phyloP scores from a whole-genome alignment of 2,888 invertebrate species.

The Escarpia spicata region DNA sequence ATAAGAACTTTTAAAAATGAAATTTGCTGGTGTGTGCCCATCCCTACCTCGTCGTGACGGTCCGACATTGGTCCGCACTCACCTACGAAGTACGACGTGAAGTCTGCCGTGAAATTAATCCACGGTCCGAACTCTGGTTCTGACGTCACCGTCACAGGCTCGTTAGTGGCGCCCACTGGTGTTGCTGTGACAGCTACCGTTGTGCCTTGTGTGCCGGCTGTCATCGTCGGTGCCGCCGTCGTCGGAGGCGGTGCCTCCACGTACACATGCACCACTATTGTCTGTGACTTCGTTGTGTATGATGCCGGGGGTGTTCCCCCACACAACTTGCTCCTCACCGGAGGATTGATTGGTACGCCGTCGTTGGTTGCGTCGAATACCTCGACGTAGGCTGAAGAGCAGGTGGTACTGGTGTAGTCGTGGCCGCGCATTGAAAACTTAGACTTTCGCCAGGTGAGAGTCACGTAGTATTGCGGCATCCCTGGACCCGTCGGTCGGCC shows the following conservation, averaged over 20 bases:
- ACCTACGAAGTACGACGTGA: constrained; percentile 40
- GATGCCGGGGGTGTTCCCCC: constrained; percentile 22
- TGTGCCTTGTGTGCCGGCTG: neutral
- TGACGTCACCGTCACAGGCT: neutral
- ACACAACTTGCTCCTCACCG: constrained; percentile 28
- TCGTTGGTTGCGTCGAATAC: constrained; percentile 33
- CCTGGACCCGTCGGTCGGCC: constrained; percentile 22
- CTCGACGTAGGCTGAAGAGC: constrained; percentile 36
- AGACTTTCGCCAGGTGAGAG: constrained; percentile 21
- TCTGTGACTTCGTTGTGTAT: constrained; percentile 21
- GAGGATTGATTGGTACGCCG: constrained; percentile 24
- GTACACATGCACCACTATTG: constrained; percentile 33
- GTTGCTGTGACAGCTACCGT: neutral
- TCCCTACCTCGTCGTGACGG: neutral
- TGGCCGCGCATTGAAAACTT: constrained; percentile 14
- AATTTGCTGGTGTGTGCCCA: neutral
- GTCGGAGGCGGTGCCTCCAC: constrained; percentile 26
- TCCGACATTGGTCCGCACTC: constrained; percentile 14
- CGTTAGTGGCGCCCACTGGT: neutral
- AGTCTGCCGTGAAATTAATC: constrained; percentile 37
- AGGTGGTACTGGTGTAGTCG: constrained; percentile 24
- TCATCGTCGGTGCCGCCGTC: neutral
- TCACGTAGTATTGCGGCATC: constrained; percentile 24
- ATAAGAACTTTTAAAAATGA: no score
- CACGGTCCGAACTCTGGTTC: constrained; percentile 29